Conservation (phyloP, 2,113 vertebrate species). For the Hydropotes inermis region DNA sequence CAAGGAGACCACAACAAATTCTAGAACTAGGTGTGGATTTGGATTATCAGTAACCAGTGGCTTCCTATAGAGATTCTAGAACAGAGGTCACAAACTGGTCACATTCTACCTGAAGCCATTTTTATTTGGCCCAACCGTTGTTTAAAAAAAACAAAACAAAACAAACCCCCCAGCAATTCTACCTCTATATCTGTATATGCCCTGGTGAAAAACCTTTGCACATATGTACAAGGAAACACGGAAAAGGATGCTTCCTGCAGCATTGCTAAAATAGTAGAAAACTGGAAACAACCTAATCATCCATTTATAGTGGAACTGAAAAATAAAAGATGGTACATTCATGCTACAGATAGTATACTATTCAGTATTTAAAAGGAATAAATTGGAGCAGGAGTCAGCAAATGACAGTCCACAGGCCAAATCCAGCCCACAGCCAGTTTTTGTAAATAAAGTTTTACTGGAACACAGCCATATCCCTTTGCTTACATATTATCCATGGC, state of each 20-base stretch:
- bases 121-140: not conserved
- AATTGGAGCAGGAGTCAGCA: not conserved
- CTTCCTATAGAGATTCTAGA: not conserved
- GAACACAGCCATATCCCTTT: not conserved
- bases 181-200: not conserved
- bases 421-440: not conserved
- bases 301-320: not conserved
- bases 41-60: not conserved
- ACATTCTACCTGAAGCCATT: not conserved
- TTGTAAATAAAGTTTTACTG: not conserved
- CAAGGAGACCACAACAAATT: not conserved
- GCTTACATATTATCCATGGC: not conserved
- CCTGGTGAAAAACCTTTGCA: not conserved
- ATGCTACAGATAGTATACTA: not conserved
- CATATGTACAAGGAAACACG: not conserved
- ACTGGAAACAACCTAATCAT: not conserved
- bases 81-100: not conserved
- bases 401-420: not conserved
- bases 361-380: conserved; percentile 1
- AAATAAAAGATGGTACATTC: not conserved
- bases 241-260: not conserved
- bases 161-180: not conserved
- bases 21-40: not conserved
- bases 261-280: not conserved
- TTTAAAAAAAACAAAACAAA: not conserved